Evolutionary conservation across 2,113 vertebrate species (phyloP).

Genomic region (Rhinoderma darwinii): DNA sequence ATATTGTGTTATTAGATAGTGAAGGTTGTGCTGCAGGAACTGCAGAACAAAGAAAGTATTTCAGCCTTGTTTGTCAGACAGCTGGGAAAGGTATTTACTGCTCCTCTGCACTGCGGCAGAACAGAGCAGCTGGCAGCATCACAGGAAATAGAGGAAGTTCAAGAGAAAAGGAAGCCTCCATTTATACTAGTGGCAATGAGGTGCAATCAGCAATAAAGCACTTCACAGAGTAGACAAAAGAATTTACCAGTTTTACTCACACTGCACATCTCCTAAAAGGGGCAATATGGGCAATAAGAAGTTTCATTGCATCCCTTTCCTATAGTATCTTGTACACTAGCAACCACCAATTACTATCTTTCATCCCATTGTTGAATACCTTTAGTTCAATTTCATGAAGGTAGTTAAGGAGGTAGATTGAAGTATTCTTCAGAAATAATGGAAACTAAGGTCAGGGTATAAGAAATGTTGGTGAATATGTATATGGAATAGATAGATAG

Average conservation of each 20-base stretch:
- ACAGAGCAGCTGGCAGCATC: constrained; percentile 65
- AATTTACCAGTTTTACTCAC: constrained; percentile 5
- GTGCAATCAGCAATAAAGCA: constrained; percentile 50
- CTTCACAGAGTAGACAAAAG: constrained; percentile 36
- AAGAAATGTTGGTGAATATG: no score
- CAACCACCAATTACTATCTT: constrained; percentile 6
- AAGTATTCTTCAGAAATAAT: not conserved
- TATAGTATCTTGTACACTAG: not conserved
- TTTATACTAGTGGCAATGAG: constrained; percentile 33
- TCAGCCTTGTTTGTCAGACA: constrained; percentile 94
- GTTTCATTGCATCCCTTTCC: not conserved
- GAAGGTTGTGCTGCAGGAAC: constrained; percentile 64
- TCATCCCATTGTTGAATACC: not conserved
- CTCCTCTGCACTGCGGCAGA: constrained; percentile 95
- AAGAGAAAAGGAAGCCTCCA: constrained; percentile 62
- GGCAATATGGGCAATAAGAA: constrained; percentile 24
- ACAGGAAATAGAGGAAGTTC: constrained; percentile 74
- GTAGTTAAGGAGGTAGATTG: not conserved
- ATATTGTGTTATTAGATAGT: constrained; percentile 65
- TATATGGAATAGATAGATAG: not conserved
- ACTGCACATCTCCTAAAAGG: constrained; percentile 7
- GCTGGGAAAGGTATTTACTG: constrained; percentile 99
- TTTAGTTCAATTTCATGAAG: not conserved
- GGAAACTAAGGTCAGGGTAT: no score
- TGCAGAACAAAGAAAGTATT: constrained; percentile 98